These are phyloP conservation scores for Xenopus tropicalis DNA, from an alignment of 2,113 vertebrate genomes.

Conservation along the genomic window UCB_Xtro_10.0 CM004447.2:15613001-15613500, in stretches of 20 bases:
- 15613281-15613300: background rate
- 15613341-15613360: constrained; percentile 21
- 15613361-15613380: constrained; percentile 1
- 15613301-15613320: background rate
- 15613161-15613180: too few species aligned
- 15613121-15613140: too few species aligned
- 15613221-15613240: background rate
- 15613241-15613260: background rate
- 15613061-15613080: too few species aligned
- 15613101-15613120: too few species aligned
- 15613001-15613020: too few species aligned
- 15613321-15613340: background rate
- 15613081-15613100: too few species aligned
- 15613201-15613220: background rate
- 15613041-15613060: too few species aligned
- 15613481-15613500: background rate
- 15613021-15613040: too few species aligned
- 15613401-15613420: background rate
- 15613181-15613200: background rate
- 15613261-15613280: background rate
- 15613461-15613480: background rate
- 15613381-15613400: background rate
- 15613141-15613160: too few species aligned
- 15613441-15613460: background rate
- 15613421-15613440: constrained; percentile 8